Evolutionary conservation across 1,140 invertebrate genomes (phyloP).

Genomic region (Nephila pilipes): DNA sequence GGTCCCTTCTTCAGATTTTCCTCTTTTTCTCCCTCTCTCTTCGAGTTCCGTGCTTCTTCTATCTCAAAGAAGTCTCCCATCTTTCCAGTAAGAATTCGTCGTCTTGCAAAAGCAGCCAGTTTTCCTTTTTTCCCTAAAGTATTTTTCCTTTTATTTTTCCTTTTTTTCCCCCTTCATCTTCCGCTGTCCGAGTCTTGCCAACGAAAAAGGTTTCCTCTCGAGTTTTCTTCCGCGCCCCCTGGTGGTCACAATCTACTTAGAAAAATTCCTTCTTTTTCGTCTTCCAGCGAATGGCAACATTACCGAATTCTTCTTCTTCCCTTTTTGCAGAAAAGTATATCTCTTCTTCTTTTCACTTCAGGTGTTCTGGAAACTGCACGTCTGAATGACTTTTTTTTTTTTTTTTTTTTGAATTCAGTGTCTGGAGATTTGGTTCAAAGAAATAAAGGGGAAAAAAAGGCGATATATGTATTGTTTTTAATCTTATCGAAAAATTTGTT

Average conservation of each 20-base stretch:
- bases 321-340: not conserved
- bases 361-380: not conserved
- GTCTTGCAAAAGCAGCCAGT: constrained; percentile 20
- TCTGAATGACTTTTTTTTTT: not conserved
- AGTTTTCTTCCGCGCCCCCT: constrained; percentile 28
- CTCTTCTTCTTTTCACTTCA: not conserved
- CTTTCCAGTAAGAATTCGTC: constrained; percentile 8
- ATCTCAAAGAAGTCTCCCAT: constrained; percentile 23
- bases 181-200: constrained; percentile 33
- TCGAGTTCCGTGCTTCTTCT: not conserved
- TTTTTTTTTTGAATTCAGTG: not conserved
- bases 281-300: not conserved
- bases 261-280: not conserved
- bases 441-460: not conserved
- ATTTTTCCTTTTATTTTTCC: not conserved
- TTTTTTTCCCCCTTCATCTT: not conserved
- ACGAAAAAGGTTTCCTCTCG: constrained; percentile 47
- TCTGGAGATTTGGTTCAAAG: not conserved
- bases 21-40: not conserved
- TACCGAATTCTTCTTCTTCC: not conserved
- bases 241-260: constrained; percentile 48
- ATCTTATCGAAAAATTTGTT: too few relatives aligned
- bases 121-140: constrained; percentile 37
- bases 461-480: too few relatives aligned
- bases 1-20: not conserved